Evolutionary conservation across 2,113 vertebrate species (phyloP).

Genomic region (Aramus guarauna): DNA sequence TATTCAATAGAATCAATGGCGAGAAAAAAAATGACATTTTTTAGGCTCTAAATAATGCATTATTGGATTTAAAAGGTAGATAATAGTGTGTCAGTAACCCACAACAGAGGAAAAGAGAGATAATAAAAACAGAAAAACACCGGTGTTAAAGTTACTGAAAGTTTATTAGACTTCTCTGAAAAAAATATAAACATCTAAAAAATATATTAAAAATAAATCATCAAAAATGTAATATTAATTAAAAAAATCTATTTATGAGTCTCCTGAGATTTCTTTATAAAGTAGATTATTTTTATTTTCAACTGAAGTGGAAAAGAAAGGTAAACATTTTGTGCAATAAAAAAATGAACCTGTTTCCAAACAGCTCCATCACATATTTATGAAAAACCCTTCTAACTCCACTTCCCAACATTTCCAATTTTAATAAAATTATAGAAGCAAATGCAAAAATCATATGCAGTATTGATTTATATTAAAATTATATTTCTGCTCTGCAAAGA

Average conservation of each 20-base stretch:
- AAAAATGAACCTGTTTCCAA: not conserved
- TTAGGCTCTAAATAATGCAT: not conserved
- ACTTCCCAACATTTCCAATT: not conserved
- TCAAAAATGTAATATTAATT: not conserved
- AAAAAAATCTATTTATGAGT: not conserved
- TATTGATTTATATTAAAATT: not conserved
- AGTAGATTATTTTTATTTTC: not conserved
- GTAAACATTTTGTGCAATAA: not conserved
- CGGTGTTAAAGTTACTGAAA: not conserved
- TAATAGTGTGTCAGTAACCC: not conserved
- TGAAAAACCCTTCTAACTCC: not conserved
- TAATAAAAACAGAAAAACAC: not conserved
- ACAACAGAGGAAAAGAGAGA: not conserved
- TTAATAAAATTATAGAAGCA: not conserved
- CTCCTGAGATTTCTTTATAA: not conserved
- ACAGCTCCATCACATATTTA: not conserved
- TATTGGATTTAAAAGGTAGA: not conserved
- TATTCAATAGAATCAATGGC: not conserved
- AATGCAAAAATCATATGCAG: not conserved
- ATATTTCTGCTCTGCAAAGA: not conserved
- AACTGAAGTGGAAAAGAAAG: not conserved
- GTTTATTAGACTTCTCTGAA: not conserved
- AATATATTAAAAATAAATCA: not conserved
- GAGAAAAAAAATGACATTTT: not conserved
- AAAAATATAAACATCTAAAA: not conserved